Evolutionary conservation across 1,140 invertebrate genomes (phyloP).

Genomic region (Drosophila busckii): DNA sequence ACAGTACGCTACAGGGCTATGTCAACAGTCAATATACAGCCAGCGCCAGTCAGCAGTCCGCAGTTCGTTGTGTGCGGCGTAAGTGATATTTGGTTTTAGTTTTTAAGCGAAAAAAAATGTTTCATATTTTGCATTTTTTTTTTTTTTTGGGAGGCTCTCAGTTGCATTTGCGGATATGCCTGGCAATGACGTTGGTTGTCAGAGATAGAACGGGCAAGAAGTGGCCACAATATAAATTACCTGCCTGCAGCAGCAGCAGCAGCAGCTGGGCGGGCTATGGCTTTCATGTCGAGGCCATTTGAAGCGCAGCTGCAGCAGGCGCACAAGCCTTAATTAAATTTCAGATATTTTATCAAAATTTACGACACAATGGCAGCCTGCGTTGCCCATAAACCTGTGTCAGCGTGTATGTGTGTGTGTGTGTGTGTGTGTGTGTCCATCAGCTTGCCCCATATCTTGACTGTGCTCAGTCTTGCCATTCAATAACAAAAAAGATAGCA

Average conservation of each 20-base stretch:
- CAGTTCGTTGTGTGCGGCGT: slow-evolving; percentile 55
- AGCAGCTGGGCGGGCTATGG: slow-evolving; percentile 1
- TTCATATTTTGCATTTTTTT: no score
- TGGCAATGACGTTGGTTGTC: slow-evolving; percentile 13
- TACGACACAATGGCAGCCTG: slow-evolving; percentile 36
- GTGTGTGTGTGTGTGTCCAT: slow-evolving; percentile 29
- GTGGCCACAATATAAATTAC: slow-evolving; percentile 67
- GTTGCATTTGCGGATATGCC: slow-evolving; percentile 19
- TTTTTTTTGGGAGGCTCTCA: slow-evolving; percentile 20
- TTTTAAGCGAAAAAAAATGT: no score
- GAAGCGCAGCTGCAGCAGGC: slow-evolving; percentile 39
- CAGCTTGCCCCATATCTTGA: slow-evolving; percentile 4
- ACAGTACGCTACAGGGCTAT: no score
- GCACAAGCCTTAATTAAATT: slow-evolving; percentile 60
- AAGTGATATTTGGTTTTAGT: slow-evolving; percentile 58
- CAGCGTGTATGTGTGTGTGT: no score
- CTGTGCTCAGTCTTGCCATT: slow-evolving; percentile 4
- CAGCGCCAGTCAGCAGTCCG: slow-evolving; percentile 16
- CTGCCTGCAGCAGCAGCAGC: slow-evolving; percentile 23
- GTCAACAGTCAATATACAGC: slow-evolving; percentile 32
- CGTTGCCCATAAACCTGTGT: no score
- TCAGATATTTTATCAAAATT: slow-evolving; percentile 69
- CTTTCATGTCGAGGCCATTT: slow-evolving; percentile 39
- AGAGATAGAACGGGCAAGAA: neutral
- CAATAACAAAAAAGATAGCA: slow-evolving; percentile 43